These are phyloP conservation scores for Muschampia plurimacula DNA, from an alignment of 2,888 invertebrate genomes.

Conservation along the genomic window DNA sequence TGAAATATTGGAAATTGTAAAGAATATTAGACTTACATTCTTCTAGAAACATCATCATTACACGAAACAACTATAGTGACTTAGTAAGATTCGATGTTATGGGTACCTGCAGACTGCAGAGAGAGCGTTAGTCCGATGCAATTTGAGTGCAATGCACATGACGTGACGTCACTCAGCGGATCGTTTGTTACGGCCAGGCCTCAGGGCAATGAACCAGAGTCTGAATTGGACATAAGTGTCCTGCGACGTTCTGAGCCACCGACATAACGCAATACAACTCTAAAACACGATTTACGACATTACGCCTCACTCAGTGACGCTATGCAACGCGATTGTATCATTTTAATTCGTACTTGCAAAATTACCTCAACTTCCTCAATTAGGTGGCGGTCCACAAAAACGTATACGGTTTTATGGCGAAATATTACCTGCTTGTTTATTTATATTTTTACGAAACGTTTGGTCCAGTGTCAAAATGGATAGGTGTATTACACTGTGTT, in stretches of 20 bases:
- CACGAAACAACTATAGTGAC: slow-evolving; percentile 10
- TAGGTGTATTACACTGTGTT: not conserved
- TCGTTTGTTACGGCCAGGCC: slow-evolving; percentile 68
- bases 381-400: slow-evolving; percentile 38
- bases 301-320: slow-evolving; percentile 52
- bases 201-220: slow-evolving; percentile 76
- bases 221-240: slow-evolving; percentile 81
- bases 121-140: slow-evolving; percentile 58
- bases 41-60: not conserved
- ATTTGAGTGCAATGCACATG: slow-evolving; percentile 72
- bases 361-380: slow-evolving; percentile 52
- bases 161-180: slow-evolving; percentile 73
- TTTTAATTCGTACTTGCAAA: slow-evolving; percentile 49
- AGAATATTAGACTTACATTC: not conserved
- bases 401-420: slow-evolving; percentile 34
- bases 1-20: not conserved
- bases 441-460: slow-evolving; percentile 17
- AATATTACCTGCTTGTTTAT: slow-evolving; percentile 28
- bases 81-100: slow-evolving; percentile 30
- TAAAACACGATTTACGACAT: slow-evolving; percentile 70
- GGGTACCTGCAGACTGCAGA: slow-evolving; percentile 35
- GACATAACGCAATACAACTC: slow-evolving; percentile 61
- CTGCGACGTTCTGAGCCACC: slow-evolving; percentile 62
- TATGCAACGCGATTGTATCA: slow-evolving; percentile 57
- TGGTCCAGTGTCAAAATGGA: slow-evolving; percentile 2